A percentile compares a stretch with the other conserved stretches of the same genome.
Evolutionary conservation across 2,113 vertebrate genomes (phyloP).

Genomic region (Brachypteracias leptosomus): DNA sequence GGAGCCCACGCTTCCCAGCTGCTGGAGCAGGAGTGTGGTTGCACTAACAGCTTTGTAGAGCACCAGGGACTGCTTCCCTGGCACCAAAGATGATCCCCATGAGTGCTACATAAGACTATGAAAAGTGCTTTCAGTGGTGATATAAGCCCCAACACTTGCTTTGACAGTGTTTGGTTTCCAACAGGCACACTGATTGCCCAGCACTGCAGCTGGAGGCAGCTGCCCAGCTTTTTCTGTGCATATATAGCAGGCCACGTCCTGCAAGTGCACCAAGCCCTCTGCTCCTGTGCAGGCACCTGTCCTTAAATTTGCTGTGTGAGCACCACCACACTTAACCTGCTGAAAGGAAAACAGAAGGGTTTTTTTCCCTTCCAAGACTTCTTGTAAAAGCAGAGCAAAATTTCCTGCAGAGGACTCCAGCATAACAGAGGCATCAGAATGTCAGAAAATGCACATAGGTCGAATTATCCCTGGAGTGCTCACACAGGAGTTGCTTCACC

Average conservation of each 20-base stretch:
- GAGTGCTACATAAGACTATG: neutral
- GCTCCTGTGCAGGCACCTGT: neutral
- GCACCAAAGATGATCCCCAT: fast-evolving
- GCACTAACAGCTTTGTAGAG: neutral
- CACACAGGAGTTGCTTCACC: neutral
- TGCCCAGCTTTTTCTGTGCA: neutral
- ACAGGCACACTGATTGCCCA: neutral
- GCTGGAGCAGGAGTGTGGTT: neutral
- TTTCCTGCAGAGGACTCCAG: neutral
- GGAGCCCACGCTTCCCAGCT: fast-evolving
- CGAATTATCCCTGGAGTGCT: neutral
- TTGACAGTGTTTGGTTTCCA: neutral
- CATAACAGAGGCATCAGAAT: neutral
- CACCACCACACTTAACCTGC: neutral
- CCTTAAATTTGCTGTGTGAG: neutral
- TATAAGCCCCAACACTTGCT: neutral
- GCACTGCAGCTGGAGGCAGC: fast-evolving
- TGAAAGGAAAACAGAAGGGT: neutral
- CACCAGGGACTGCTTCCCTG: neutral
- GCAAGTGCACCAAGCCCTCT: neutral
- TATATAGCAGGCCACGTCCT: neutral
- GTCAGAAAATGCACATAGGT: neutral
- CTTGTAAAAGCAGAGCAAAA: neutral
- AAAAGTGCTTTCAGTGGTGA: neutral
- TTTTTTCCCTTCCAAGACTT: neutral